Conservation (phyloP, 1,140 invertebrate species). For the Eulimnadia texana region DNA sequence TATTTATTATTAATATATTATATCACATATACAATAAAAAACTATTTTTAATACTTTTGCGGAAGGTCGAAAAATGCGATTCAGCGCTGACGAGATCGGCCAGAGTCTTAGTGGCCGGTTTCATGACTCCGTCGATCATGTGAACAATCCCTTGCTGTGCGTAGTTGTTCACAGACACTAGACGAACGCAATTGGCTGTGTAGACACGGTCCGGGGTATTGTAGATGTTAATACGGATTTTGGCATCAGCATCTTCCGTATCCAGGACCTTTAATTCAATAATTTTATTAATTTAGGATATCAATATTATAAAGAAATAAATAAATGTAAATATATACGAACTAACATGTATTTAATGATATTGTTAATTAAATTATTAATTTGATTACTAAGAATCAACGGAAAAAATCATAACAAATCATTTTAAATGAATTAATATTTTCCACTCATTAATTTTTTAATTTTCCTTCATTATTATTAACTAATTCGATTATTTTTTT, state of each 20-base stretch:
- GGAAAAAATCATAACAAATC: too few species aligned
- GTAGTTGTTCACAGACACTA: constrained; percentile 29
- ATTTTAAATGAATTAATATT: too few species aligned
- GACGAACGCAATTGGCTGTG: constrained; percentile 38
- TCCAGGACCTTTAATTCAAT: constrained; percentile 25
- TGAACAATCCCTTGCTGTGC: constrained; percentile 40
- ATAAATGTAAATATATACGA: too few species aligned
- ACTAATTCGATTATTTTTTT: too few species aligned
- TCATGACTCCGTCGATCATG: constrained; percentile 34
- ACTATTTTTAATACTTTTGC: constrained; percentile 28
- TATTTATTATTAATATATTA: too few species aligned
- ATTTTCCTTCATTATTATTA: too few species aligned
- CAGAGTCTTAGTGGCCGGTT: constrained; percentile 32
- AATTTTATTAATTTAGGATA: too few species aligned
- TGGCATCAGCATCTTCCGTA: constrained; percentile 34
- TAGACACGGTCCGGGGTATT: constrained; percentile 29
- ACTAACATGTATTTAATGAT: not conserved
- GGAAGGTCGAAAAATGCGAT: constrained; percentile 35
- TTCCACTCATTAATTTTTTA: too few species aligned
- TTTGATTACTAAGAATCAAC: too few species aligned
- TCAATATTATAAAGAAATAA: too few species aligned
- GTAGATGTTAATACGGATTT: constrained; percentile 44
- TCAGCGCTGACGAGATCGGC: constrained; percentile 32
- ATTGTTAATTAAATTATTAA: constrained; percentile 16
- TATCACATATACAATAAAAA: constrained; percentile 1